phyloP scores from a whole-genome alignment of 2,888 invertebrate species.

The Apamea sordens region DNA sequence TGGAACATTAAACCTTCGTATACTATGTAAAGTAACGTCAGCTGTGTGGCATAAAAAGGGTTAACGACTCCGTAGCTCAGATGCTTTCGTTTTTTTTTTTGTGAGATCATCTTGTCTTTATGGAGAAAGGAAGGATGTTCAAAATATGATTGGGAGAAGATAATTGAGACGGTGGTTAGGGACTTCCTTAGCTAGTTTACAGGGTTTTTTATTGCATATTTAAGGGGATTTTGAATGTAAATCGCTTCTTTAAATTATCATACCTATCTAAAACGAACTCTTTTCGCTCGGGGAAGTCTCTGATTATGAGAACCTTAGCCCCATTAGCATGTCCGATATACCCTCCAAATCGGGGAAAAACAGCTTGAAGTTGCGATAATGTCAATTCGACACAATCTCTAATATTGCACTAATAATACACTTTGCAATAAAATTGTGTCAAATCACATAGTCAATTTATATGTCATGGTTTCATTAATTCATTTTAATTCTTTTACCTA shows the following conservation, averaged over 20 bases:
- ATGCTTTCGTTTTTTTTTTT: slow-evolving; percentile 16
- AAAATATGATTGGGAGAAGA: background rate
- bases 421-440: background rate
- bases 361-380: background rate
- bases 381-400: background rate
- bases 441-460: too few species aligned
- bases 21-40: slow-evolving; percentile 58
- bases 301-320: background rate
- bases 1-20: slow-evolving; percentile 72
- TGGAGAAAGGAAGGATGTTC: background rate
- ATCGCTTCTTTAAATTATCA: slow-evolving; percentile 7
- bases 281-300: slow-evolving; percentile 5
- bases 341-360: slow-evolving; percentile 21
- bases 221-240: slow-evolving; percentile 10
- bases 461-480: too few species aligned
- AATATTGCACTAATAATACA: slow-evolving; percentile 5
- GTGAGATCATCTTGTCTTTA: slow-evolving; percentile 5
- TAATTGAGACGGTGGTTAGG: background rate
- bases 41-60: slow-evolving; percentile 56
- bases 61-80: slow-evolving; percentile 46
- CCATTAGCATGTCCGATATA: background rate
- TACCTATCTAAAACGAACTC: background rate
- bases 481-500: too few species aligned
- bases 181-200: slow-evolving; percentile 4
- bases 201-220: background rate